These are phyloP conservation scores for Myripristis murdjan DNA, from an alignment of 2,797 vertebrate genomes.

Conservation along the genomic window DNA sequence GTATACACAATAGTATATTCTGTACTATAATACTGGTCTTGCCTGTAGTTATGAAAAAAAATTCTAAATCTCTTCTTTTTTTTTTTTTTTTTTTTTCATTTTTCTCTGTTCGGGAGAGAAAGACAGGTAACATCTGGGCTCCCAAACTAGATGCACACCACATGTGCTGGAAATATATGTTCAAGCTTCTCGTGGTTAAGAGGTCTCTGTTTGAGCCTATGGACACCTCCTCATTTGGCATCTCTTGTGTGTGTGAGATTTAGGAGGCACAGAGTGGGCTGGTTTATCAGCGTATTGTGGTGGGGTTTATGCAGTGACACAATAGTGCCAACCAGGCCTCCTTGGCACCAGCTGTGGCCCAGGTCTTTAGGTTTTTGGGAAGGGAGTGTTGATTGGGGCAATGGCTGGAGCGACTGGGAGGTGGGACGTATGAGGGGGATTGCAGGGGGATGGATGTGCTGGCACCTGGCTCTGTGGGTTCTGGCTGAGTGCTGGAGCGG, in stretches of 20 bases:
- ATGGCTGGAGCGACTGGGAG: constrained; percentile 76
- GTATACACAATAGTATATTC: constrained; percentile 51
- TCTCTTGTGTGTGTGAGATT: constrained; percentile 54
- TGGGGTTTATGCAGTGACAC: constrained; percentile 70
- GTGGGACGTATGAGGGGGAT: constrained; percentile 70
- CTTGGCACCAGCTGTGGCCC: constrained; percentile 61
- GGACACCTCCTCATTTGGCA: constrained; percentile 58
- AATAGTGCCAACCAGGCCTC: constrained; percentile 67
- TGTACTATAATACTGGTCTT: constrained; percentile 17
- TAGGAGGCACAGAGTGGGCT: constrained; percentile 58
- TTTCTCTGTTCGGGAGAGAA: not conserved
- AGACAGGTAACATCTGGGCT: not conserved
- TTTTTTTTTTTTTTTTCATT: not conserved
- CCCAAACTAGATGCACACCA: constrained; percentile 15
- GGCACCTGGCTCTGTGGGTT: constrained; percentile 83
- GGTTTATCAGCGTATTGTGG: constrained; percentile 69
- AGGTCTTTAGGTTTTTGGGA: constrained; percentile 69
- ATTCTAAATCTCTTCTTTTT: not conserved
- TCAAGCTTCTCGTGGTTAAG: constrained; percentile 33
- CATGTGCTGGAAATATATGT: constrained; percentile 12
- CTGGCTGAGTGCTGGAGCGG: constrained; percentile 81
- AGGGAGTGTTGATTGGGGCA: constrained; percentile 72
- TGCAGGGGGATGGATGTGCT: constrained; percentile 81
- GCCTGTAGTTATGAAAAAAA: constrained; percentile 45
- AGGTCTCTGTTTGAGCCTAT: constrained; percentile 60